Percentiles rank a stretch among this genome's conserved stretches.
phyloP scores from a whole-genome alignment of 2,113 vertebrate species.

The Capra hircus region DNA sequence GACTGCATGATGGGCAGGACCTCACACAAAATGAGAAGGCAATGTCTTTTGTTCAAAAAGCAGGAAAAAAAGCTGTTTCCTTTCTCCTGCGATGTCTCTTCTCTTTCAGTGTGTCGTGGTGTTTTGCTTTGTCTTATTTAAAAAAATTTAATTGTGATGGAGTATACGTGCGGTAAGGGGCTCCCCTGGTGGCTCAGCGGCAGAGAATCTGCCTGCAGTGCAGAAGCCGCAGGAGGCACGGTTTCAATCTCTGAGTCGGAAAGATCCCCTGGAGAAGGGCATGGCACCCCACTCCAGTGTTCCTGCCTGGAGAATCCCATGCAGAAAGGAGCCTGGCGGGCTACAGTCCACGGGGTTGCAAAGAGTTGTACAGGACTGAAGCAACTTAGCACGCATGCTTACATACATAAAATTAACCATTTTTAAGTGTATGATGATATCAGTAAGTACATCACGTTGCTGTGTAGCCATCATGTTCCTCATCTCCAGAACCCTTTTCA shows the following conservation, averaged over 20 bases:
- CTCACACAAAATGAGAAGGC: not conserved
- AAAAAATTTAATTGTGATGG: not conserved
- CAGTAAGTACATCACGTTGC: not conserved
- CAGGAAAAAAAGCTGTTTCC: not conserved
- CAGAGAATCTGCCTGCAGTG: not conserved
- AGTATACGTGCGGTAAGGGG: fast-evolving
- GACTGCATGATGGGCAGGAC: not conserved
- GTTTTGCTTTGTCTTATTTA: not conserved
- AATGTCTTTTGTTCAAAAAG: not conserved
- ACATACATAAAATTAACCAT: not conserved
- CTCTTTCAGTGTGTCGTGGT: not conserved
- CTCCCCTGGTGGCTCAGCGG: not conserved
- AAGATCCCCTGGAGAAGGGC: not conserved
- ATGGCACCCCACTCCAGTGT: not conserved
- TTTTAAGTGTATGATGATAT: not conserved
- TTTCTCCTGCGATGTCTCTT: not conserved
- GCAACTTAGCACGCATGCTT: not conserved
- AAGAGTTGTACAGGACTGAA: not conserved
- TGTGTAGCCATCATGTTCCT: not conserved
- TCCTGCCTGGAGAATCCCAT: not conserved
- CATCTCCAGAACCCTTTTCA: not conserved
- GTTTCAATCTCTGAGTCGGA: fast-evolving
- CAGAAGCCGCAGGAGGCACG: not conserved
- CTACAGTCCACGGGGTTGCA: not conserved
- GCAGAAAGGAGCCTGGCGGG: not conserved